A percentile compares a stretch with the other conserved stretches of the same genome.
Conservation (phyloP, 1,140 invertebrate genomes). For the Asbolus verrucosus region DNA sequence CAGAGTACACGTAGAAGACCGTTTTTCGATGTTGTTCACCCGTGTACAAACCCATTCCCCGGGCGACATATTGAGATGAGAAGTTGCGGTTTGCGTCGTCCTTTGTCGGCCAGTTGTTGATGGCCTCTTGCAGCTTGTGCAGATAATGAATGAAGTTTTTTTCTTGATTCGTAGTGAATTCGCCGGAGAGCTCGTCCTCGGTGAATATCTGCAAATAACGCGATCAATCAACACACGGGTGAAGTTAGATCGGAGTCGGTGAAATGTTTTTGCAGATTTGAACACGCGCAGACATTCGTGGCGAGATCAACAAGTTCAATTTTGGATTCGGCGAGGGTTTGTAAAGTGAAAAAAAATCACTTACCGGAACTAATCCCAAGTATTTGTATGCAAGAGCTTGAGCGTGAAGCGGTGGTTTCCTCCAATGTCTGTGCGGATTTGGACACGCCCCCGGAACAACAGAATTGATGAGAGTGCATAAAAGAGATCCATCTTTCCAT, state of each 20-base stretch:
- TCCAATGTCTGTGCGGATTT: constrained; percentile 67
- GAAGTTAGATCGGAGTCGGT: too few species aligned
- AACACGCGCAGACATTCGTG: too few species aligned
- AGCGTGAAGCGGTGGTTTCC: constrained; percentile 68
- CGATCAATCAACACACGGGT: too few species aligned
- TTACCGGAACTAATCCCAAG: constrained; percentile 70
- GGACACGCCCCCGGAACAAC: constrained; percentile 70
- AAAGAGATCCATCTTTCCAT: constrained; percentile 70
- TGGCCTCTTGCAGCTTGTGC: constrained; percentile 65
- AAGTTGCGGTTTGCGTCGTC: constrained; percentile 55
- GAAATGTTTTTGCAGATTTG: too few species aligned
- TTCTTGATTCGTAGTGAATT: constrained; percentile 62
- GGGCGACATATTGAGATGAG: constrained; percentile 68
- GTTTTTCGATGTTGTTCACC: constrained; percentile 67
- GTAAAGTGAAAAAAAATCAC: constrained; percentile 37
- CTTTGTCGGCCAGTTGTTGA: constrained; percentile 62
- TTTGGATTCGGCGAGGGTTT: too few species aligned
- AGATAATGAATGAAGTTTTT: constrained; percentile 68
- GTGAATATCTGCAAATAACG: constrained; percentile 69
- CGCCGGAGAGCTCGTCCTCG: constrained; percentile 66
- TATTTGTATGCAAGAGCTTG: constrained; percentile 70
- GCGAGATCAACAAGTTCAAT: too few species aligned
- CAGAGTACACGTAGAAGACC: constrained; percentile 60
- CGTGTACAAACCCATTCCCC: constrained; percentile 70
- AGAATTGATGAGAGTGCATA: constrained; percentile 70